Conservation (phyloP, 2,113 vertebrate species). For the Hydropotes inermis region DNA sequence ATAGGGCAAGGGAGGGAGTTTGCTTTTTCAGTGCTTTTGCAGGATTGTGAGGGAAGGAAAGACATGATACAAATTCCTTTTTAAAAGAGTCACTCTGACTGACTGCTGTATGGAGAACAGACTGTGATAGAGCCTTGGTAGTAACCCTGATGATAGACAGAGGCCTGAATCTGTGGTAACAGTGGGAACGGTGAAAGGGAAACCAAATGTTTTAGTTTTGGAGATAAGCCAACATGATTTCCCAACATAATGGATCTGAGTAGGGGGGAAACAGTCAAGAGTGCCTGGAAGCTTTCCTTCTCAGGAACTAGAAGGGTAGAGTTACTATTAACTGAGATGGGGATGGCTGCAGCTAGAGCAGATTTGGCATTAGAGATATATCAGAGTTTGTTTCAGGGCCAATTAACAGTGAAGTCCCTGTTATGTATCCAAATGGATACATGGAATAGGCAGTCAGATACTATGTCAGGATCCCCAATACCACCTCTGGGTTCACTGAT, state of each 20-base stretch:
- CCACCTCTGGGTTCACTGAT: not conserved
- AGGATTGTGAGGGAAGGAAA: not conserved
- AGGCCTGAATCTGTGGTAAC: not conserved
- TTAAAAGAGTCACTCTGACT: not conserved
- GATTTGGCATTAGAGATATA: not conserved
- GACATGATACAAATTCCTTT: not conserved
- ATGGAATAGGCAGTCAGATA: not conserved
- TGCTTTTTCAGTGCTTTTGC: not conserved
- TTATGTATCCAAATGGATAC: not conserved
- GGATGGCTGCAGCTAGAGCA: not conserved
- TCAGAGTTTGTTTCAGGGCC: not conserved
- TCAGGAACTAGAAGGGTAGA: not conserved
- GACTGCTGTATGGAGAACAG: not conserved
- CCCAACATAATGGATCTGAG: not conserved
- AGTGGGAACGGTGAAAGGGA: not conserved
- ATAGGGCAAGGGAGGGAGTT: not conserved
- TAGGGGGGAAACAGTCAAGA: not conserved
- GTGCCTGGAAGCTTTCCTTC: not conserved
- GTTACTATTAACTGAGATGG: not conserved
- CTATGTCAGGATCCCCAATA: not conserved
- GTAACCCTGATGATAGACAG: not conserved
- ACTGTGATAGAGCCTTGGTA: not conserved
- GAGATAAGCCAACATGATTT: not conserved
- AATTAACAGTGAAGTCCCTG: not conserved
- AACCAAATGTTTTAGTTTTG: not conserved